Base-by-base conservation (phyloP, 53 echinoderm and acorn worm species). In the Actinopyga echinites region DNA sequence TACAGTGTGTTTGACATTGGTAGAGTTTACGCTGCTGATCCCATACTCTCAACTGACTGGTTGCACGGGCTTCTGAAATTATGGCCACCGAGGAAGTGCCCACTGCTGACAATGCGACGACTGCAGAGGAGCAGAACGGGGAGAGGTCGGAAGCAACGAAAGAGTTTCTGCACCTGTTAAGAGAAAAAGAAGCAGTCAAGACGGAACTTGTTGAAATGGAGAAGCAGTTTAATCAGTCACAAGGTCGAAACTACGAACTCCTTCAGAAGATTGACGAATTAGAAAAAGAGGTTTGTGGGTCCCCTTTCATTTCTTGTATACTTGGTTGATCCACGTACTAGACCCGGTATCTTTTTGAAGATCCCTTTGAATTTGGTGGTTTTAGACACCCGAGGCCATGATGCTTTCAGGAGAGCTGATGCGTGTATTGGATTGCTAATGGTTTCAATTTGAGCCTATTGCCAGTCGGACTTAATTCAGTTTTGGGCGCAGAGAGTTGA, bases 81-180 rank as follows among this genome's bases (percentile, higher is more conserved):
- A 62, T 62, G 62, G 62, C 62, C 10, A 29, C 62, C 0, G 62
- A 62, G 62, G 28, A 26, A 29, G 28, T 29, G 30, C 11, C 28
- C 5, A 30, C 28, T 13, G 62, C 17, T 26, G 62, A 62, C 8
- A 62, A 25, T 62, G 10, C 26, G 13, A 30, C 26, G 25, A 23
- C 8, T 23, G 21, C 62, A 13, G 26, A 26, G 10, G 26, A 30
- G 10, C 62, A 62, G 21, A 52, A 44, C 12, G 74, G 28, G 25
- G 79, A 33, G n/a, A 79, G 83, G 83, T 63, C 38, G 65, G 80
- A 69, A 80, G 40, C 83, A 8, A 88, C 75, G 44, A 89, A 90
- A 67, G 92, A 97, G 60, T 97, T 97, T 54, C 24, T 97, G 4
- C 90, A 90, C 49, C 84, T 97, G 1, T 68, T 96, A 24, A 91